Evolutionary conservation across 2,797 vertebrate genomes (phyloP).

Genomic region (Xiphophorus birchmanni): DNA sequence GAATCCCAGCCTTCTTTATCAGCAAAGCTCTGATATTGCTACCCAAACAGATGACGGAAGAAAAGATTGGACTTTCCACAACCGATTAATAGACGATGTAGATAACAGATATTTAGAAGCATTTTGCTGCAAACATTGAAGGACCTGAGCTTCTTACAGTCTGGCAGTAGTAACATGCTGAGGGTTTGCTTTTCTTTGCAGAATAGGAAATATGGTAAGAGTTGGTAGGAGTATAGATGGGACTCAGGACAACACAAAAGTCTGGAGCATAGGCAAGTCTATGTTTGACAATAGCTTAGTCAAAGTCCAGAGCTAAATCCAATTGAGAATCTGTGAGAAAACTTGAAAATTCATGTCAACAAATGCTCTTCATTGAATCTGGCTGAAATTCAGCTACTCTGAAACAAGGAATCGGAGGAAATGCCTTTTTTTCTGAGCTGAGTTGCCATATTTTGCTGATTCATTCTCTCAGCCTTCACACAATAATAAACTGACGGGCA

Average conservation of each 20-base stretch:
- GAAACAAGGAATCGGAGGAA: background rate
- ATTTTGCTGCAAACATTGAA: background rate
- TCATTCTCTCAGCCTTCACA: background rate
- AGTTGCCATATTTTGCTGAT: background rate
- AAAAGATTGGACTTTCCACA: background rate
- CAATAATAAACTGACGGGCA: background rate
- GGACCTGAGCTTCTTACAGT: background rate
- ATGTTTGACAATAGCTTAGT: background rate
- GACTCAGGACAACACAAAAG: background rate
- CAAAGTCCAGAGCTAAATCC: background rate
- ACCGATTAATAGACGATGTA: too few relatives aligned
- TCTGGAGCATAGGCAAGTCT: background rate
- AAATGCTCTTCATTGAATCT: background rate
- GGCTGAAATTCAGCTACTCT: background rate
- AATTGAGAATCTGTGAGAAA: background rate
- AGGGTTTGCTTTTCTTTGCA: background rate
- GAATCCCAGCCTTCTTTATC: too few relatives aligned
- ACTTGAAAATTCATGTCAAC: background rate
- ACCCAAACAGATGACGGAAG: too few relatives aligned
- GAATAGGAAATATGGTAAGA: background rate
- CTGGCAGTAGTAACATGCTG: background rate
- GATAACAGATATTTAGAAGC: background rate
- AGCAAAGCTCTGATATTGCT: too few relatives aligned
- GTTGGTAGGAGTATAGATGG: background rate
- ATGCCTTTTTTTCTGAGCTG: background rate